Conservation (phyloP, 2,888 invertebrate species). For the Drosophila setosimentum region DNA sequence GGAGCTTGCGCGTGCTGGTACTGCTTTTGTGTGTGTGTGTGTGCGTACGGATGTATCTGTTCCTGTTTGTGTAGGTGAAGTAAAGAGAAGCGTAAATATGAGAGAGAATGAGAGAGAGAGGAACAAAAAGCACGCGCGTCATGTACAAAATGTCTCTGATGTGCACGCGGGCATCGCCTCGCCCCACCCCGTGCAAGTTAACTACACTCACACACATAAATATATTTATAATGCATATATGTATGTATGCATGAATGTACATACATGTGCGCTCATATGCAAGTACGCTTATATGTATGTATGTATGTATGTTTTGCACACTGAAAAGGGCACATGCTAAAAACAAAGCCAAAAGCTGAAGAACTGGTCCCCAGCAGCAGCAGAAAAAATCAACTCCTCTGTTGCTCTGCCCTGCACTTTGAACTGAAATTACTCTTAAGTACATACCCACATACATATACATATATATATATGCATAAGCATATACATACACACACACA, state of each 20-base stretch:
- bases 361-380: constrained; percentile 55
- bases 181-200: constrained; percentile 39
- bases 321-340: constrained; percentile 72
- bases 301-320: constrained; percentile 23
- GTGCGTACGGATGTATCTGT: constrained; percentile 6
- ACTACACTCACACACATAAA: constrained; percentile 20
- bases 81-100: constrained; percentile 45
- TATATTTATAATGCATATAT: constrained; percentile 17
- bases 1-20: constrained; percentile 51
- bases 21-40: constrained; percentile 7
- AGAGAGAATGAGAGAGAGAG: constrained; percentile 41
- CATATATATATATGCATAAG: neutral
- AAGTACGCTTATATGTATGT: constrained; percentile 2
- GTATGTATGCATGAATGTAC: neutral
- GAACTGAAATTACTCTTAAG: constrained; percentile 49
- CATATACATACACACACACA: constrained; percentile 1
- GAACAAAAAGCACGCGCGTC: constrained; percentile 72
- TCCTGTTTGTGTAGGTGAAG: constrained; percentile 53
- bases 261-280: constrained; percentile 4
- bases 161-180: constrained; percentile 57
- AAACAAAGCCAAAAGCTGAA: constrained; percentile 66
- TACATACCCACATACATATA: constrained; percentile 2
- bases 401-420: constrained; percentile 55
- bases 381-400: constrained; percentile 32
- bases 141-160: constrained; percentile 57